Conservation (phyloP, 2,797 vertebrate genomes). For the Schizopygopsis pylzovi region DNA sequence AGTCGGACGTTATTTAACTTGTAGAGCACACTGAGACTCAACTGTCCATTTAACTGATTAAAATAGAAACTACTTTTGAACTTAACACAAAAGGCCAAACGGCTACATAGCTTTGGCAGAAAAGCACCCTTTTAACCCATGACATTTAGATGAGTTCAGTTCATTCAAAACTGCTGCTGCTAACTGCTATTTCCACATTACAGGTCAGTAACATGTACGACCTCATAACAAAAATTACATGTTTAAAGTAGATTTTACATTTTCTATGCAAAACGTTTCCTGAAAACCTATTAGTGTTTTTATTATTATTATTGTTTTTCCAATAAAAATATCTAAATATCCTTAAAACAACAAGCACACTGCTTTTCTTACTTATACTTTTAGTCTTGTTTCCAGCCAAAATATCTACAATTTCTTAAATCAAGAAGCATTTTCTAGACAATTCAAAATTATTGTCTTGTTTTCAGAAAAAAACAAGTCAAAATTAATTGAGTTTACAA, state of each 20-base stretch:
- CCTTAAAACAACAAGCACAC: neutral
- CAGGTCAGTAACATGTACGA: neutral
- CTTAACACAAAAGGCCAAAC: constrained; percentile 68
- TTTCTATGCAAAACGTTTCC: neutral
- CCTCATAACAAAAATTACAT: neutral
- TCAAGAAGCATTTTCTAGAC: too few relatives aligned
- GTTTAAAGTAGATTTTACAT: neutral
- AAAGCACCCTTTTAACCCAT: constrained; percentile 71
- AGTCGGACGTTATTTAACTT: neutral
- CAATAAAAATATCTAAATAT: neutral
- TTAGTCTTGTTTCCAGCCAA: too few relatives aligned
- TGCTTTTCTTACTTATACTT: too few relatives aligned
- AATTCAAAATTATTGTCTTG: too few relatives aligned
- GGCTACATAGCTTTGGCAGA: constrained; percentile 71
- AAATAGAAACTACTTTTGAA: constrained; percentile 49
- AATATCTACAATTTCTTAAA: too few relatives aligned
- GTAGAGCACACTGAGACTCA: constrained; percentile 5
- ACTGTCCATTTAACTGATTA: constrained; percentile 1
- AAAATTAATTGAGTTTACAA: too few relatives aligned
- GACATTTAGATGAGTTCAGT: constrained; percentile 72
- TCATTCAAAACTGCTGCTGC: neutral
- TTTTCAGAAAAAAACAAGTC: too few relatives aligned
- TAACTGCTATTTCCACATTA: constrained; percentile 7
- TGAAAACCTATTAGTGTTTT: neutral
- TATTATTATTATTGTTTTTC: neutral